phyloP scores from a whole-genome alignment of 2,113 vertebrate genomes.

The Brachyhypopomus gauderio region DNA sequence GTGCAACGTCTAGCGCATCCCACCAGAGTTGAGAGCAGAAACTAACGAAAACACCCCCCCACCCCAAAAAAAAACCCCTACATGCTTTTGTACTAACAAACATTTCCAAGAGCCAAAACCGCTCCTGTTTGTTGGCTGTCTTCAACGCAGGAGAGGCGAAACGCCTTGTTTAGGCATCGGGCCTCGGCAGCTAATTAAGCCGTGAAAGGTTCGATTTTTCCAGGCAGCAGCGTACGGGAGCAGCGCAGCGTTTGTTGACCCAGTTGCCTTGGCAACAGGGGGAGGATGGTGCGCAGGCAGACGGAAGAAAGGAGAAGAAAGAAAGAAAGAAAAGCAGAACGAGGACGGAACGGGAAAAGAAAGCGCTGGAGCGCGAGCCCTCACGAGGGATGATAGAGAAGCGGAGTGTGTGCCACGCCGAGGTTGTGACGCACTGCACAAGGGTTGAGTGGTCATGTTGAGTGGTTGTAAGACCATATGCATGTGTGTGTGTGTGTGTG shows the following conservation, averaged over 20 bases:
- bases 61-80: too few species aligned
- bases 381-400: not conserved
- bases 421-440: not conserved
- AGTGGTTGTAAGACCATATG: too few species aligned
- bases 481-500: too few species aligned
- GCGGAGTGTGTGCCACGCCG: not conserved
- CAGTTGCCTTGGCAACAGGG: slow-evolving; percentile 49
- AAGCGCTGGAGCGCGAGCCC: too few species aligned
- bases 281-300: slow-evolving; percentile 37
- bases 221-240: slow-evolving; percentile 33
- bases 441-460: too few species aligned
- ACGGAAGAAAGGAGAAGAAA: slow-evolving; percentile 15
- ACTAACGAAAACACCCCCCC: too few species aligned
- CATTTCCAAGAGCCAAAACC: not conserved
- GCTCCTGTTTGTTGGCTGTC: slow-evolving; percentile 25
- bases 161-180: not conserved
- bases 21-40: too few species aligned
- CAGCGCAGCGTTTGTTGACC: slow-evolving; percentile 57
- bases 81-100: not conserved
- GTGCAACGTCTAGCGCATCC: too few species aligned
- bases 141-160: not conserved
- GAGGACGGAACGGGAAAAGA: not conserved
- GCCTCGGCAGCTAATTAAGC: slow-evolving; percentile 35
- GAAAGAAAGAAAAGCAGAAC: slow-evolving; percentile 3
- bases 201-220: slow-evolving; percentile 45